A percentile compares a stretch with the other conserved stretches of the same genome.
These are phyloP conservation scores for Melospiza melodia DNA, from an alignment of 2,113 vertebrate genomes.

Conservation along the genomic window DNA sequence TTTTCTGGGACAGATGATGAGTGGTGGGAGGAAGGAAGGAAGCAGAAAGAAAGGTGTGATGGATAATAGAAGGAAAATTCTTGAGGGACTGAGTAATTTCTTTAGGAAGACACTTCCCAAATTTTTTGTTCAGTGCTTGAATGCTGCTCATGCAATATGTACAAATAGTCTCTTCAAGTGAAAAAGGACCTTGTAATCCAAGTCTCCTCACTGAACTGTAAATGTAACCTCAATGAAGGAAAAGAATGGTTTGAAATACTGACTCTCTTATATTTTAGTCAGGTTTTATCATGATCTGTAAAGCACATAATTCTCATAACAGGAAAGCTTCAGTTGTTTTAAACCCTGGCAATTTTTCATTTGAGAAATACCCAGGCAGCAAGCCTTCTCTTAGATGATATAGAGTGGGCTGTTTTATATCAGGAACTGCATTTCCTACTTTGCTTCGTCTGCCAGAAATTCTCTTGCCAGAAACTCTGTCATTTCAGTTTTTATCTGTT, in stretches of 20 bases:
- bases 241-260: background rate
- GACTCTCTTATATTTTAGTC: background rate
- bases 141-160: background rate
- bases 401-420: constrained; percentile 32
- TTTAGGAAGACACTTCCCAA: background rate
- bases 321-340: constrained; percentile 8
- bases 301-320: background rate
- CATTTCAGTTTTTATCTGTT: constrained; percentile 33
- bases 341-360: constrained; percentile 15
- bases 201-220: background rate
- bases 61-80: background rate
- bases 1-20: background rate
- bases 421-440: constrained; percentile 42
- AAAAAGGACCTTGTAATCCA: background rate
- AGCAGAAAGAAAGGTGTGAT: background rate
- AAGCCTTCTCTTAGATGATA: constrained; percentile 1
- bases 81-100: background rate
- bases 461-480: constrained; percentile 40
- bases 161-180: background rate
- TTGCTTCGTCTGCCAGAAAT: constrained; percentile 36
- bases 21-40: background rate
- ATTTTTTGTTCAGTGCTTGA: background rate
- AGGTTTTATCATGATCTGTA: constrained; percentile 19
- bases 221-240: background rate
- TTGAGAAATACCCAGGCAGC: constrained; percentile 20